Conservation (phyloP, 2,888 invertebrate species). For the Leucania comma region DNA sequence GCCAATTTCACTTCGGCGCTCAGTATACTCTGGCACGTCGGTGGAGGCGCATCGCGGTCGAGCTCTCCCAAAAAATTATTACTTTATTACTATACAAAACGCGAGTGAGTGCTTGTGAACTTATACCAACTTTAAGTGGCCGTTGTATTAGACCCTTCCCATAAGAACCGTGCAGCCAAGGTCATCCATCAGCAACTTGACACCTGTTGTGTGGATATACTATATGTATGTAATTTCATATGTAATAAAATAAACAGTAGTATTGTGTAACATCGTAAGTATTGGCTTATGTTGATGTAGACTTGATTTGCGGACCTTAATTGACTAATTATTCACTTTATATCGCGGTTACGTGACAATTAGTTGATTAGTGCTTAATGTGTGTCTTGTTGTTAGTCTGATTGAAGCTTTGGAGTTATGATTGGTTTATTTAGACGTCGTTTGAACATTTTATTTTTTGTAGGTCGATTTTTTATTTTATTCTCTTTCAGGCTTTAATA, state of each 20-base stretch:
- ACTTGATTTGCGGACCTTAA: conserved; percentile 51
- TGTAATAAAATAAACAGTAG: conserved; percentile 63
- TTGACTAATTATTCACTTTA: conserved; percentile 54
- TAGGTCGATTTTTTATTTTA: conserved; percentile 7
- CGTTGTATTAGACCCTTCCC: conserved; percentile 68
- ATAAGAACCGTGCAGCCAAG: conserved; percentile 79
- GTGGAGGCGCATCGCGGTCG: conserved; percentile 71
- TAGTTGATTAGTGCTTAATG: conserved; percentile 48
- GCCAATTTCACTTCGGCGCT: conserved; percentile 74
- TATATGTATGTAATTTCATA: conserved; percentile 80
- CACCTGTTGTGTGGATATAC: conserved; percentile 86
- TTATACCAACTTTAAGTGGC: conserved; percentile 76
- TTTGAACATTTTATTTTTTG: conserved; percentile 9
- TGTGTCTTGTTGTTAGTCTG: conserved; percentile 25
- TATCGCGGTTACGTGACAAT: conserved; percentile 41
- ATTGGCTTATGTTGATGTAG: conserved; percentile 41
- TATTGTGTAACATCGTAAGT: conserved; percentile 54
- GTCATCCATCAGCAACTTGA: conserved; percentile 83
- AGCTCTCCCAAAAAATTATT: conserved; percentile 65
- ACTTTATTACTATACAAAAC: conserved; percentile 76
- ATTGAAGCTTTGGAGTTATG: conserved; percentile 28
- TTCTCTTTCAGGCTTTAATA: conserved; percentile 5
- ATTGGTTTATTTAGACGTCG: neutral
- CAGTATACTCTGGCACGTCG: conserved; percentile 82
- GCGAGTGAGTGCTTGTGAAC: conserved; percentile 85